These are phyloP conservation scores for Cinclus mexicanus DNA, from an alignment of 2,113 vertebrate genomes.

Conservation along the genomic window DNA sequence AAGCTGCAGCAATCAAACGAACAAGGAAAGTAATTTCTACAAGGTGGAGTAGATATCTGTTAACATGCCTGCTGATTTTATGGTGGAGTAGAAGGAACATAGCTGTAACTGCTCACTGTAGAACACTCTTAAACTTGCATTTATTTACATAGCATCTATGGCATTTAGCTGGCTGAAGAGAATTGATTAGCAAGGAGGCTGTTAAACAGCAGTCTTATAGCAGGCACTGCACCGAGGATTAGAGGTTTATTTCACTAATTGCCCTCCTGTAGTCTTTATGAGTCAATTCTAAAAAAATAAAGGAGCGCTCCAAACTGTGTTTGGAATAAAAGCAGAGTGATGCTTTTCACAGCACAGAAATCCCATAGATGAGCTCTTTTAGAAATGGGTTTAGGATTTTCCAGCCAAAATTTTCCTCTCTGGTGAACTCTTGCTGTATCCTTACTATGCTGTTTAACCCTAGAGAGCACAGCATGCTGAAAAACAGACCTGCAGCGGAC, in stretches of 20 bases:
- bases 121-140: constrained; percentile 54
- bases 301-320: not conserved
- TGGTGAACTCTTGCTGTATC: not conserved
- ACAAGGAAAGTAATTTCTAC: constrained; percentile 27
- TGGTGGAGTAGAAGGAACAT: constrained; percentile 1
- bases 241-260: constrained; percentile 63
- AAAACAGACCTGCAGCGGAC: not conserved
- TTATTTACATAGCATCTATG: constrained; percentile 62
- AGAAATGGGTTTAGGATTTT: not conserved
- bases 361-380: not conserved
- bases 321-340: constrained; percentile 27
- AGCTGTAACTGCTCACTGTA: constrained; percentile 12
- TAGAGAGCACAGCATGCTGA: not conserved
- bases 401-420: not conserved
- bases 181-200: constrained; percentile 64
- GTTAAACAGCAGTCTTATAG: constrained; percentile 52
- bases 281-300: constrained; percentile 35
- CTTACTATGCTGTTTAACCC: not conserved
- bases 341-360: constrained; percentile 7
- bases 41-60: constrained; percentile 38
- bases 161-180: constrained; percentile 61
- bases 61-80: constrained; percentile 60
- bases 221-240: constrained; percentile 40
- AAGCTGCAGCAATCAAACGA: not conserved
- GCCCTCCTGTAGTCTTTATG: constrained; percentile 61